These are phyloP conservation scores for Thaumetopoea pityocampa DNA, from an alignment of 1,140 invertebrate species.

Conservation along the genomic window DNA sequence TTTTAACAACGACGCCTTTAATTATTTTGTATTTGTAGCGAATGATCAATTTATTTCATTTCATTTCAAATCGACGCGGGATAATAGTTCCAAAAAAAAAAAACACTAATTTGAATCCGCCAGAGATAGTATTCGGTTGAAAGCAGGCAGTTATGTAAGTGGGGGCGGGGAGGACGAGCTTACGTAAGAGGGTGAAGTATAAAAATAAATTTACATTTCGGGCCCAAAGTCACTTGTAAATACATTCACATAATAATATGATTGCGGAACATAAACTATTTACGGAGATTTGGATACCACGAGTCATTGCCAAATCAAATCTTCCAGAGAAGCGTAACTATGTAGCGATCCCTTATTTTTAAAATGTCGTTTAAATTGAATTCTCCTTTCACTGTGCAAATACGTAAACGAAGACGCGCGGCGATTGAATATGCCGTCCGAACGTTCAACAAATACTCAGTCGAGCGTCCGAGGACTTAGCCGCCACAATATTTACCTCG, in stretches of 20 bases:
- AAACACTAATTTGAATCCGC: conserved; percentile 43
- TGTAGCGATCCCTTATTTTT: background rate
- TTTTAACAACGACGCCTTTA: too few relatives aligned
- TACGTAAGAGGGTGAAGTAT: conserved; percentile 51
- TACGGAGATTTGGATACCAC: conserved; percentile 5
- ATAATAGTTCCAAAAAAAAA: too few relatives aligned
- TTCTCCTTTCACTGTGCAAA: conserved; percentile 19
- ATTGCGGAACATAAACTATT: conserved; percentile 10
- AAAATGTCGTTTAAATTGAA: conserved; percentile 12
- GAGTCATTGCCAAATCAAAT: conserved; percentile 14
- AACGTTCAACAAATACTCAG: conserved; percentile 42
- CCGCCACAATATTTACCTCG: conserved; percentile 61
- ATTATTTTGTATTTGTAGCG: too few relatives aligned
- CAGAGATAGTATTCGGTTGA: conserved; percentile 37
- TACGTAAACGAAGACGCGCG: conserved; percentile 19
- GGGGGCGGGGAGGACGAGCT: conserved; percentile 51
- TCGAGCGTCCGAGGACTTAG: conserved; percentile 26
- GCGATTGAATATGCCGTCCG: conserved; percentile 20
- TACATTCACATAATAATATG: too few relatives aligned
- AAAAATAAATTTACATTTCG: conserved; percentile 10
- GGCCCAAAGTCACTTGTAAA: conserved; percentile 1
- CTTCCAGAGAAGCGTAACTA: background rate
- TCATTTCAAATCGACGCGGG: too few relatives aligned
- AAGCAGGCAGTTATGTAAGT: conserved; percentile 64
- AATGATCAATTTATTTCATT: too few relatives aligned